Evolutionary conservation across 2,888 invertebrate genomes (phyloP), one percentile per base, ranked within the genome.

Genomic region (Elmis aenea): DNA sequence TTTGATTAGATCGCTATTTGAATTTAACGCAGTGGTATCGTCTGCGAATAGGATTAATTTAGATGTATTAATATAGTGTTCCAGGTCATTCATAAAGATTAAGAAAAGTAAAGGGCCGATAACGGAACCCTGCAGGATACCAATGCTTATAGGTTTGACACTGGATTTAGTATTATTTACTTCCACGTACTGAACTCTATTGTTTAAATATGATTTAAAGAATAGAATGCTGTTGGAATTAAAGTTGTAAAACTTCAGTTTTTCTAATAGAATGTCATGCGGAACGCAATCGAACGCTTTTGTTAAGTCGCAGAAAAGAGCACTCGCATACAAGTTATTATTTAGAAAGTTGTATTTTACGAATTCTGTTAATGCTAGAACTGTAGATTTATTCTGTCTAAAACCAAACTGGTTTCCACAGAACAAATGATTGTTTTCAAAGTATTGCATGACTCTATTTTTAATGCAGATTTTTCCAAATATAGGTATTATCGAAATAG

Each of bases 271-370:
- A 3, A 25, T 25, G 1, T 33, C 5, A 11, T 33, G 33, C 3
- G 10, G 6, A 10, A 33, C 33, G n/a, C 33, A 33, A 11, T 33
- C 33, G 13, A 33, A 33, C 3, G 33, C 33, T 13, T 33, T 33
- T 10, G 25, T 14, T 5, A 33, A 13, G n/a, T 33, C 33, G 6
- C 13, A 16, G 5, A 24, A 25, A 3, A 16, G 14, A 4, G 12
- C 33, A 6, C 10, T 8, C n/a, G 11, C 2, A 9, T 15, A 11
- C 2, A n/a, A 1, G 5, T 20, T 11, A n/a, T 4, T 5, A 12
- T 33, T 18, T 14, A 16, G 5, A 23, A 13, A 4, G 12, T 10
- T 2, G 1, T 4, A 6, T 8, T 25, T 2, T 11, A 15, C n/a
- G 26, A 25, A 16, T 4, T 12, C 6, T 12, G 8, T 3, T 3